Evolutionary conservation across 2,888 invertebrate species (phyloP), one percentile per base, ranked within the genome.

Genomic region (Ornithoptera alexandrae): DNA sequence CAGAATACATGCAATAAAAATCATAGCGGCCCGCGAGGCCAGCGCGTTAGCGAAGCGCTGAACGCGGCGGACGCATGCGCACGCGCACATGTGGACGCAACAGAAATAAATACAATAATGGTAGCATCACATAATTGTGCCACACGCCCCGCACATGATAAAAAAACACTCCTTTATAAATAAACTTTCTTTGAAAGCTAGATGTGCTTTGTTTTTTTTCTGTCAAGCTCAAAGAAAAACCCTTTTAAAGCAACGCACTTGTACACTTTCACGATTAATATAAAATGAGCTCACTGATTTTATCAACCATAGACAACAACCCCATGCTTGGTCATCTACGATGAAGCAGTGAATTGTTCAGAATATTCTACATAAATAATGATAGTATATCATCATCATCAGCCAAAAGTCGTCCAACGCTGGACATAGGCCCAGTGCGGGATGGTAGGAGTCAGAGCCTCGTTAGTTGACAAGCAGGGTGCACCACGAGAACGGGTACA

Each of bases 31-130:
- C 39, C 39, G 39, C n/a, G 53, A 62, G 63, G 71, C 70, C 71
- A 74, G 30, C 69, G 83, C 82, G 79, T 17, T 12, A 8, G 7
- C 1, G 42, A 30, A 56, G 78, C 78, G 30, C 66, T 60, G 63
- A n/a, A 50, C 24, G 10, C 62, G 59, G 79, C 79, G 78, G 77
- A 77, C 78, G 78, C 77, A 78, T 75, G 80, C 77, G 79, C 85
- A 82, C 83, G 85, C 81, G 88, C 91, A 91, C 86, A 89, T 90
- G 90, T 88, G 81, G 72, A 74, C 76, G 76, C 76, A 76, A 84
- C 90, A 88, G 87, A 91, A 90, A 91, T 90, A 91, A 89, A 90
- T 89, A 89, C 82, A 86, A 89, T 89, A 89, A 86, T 83, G 85
- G 81, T 83, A 80, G 80, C 77, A 75, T 79, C 82, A 85, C 10